These are phyloP conservation scores for Apodemus sylvaticus DNA, from an alignment of 2,113 vertebrate genomes.

Conservation along the genomic window DNA sequence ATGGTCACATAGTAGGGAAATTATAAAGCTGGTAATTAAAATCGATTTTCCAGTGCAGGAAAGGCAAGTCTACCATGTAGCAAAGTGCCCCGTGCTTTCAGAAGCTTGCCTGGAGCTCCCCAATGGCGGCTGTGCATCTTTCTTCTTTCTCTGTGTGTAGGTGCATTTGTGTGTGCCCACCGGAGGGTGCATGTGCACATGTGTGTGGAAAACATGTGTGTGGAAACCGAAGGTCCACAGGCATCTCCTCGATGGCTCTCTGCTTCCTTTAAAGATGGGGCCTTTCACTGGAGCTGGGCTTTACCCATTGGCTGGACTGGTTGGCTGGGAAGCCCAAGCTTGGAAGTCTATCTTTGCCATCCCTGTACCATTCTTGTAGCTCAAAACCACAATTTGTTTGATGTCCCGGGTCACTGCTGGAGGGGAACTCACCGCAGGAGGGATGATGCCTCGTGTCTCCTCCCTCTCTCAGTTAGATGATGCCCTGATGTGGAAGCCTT, in stretches of 20 bases:
- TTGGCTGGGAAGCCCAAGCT: not conserved
- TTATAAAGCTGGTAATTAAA: conserved; percentile 18
- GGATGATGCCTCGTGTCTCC: not conserved
- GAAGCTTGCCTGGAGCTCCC: not conserved
- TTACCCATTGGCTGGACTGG: not conserved
- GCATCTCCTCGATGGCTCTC: too few species aligned
- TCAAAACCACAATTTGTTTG: not conserved
- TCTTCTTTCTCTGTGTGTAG: not conserved
- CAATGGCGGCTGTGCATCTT: not conserved
- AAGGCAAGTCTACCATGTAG: not conserved
- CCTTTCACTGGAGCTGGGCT: not conserved
- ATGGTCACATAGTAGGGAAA: not conserved
- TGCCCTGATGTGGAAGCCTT: not conserved
- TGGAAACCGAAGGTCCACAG: not conserved
- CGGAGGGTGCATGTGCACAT: too few species aligned
- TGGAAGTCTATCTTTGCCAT: not conserved
- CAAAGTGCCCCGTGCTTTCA: conserved; percentile 4
- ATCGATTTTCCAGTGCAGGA: not conserved
- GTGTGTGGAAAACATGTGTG: not conserved
- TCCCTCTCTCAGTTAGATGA: not conserved
- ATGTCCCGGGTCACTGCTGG: not conserved
- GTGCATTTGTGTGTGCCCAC: too few species aligned
- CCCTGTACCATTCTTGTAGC: not conserved
- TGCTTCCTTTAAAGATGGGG: too few species aligned
- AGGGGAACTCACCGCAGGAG: too few species aligned